These are phyloP conservation scores for Acipenser transmontanus DNA, from an alignment of 2,797 vertebrate genomes.

Conservation along the genomic window DNA sequence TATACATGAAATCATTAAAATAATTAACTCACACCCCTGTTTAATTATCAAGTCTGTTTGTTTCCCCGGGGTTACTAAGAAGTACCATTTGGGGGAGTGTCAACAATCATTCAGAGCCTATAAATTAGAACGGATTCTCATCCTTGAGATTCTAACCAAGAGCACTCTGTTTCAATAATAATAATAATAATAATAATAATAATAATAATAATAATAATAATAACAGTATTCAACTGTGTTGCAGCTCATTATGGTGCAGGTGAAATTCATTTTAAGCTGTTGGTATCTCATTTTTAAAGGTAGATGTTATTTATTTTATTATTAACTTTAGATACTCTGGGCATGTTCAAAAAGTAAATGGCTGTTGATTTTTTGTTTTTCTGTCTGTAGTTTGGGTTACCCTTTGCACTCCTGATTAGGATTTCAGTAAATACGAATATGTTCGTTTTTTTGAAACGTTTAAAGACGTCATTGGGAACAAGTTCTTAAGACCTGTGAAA, in stretches of 20 bases:
- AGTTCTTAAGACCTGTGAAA: constrained; percentile 5
- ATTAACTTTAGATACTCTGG: background rate
- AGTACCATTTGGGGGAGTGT: no score
- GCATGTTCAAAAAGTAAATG: background rate
- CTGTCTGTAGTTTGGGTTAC: background rate
- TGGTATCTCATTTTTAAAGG: background rate
- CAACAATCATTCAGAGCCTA: no score
- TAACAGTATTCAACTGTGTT: background rate
- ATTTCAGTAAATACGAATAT: constrained; percentile 1
- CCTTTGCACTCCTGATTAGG: background rate
- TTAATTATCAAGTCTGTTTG: no score
- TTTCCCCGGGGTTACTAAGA: no score
- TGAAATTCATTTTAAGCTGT: background rate
- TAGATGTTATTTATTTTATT: background rate
- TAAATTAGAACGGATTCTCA: no score
- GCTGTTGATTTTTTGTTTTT: background rate
- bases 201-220: background rate
- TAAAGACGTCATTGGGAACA: background rate
- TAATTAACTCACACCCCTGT: no score
- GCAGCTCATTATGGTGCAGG: background rate
- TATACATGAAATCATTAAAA: no score
- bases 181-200: no score
- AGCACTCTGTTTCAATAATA: no score
- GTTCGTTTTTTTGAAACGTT: constrained; percentile 1
- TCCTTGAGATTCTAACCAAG: no score